These are phyloP conservation scores for Todiramphus chloris DNA, from an alignment of 2,113 vertebrate genomes.

Conservation along the genomic window DNA sequence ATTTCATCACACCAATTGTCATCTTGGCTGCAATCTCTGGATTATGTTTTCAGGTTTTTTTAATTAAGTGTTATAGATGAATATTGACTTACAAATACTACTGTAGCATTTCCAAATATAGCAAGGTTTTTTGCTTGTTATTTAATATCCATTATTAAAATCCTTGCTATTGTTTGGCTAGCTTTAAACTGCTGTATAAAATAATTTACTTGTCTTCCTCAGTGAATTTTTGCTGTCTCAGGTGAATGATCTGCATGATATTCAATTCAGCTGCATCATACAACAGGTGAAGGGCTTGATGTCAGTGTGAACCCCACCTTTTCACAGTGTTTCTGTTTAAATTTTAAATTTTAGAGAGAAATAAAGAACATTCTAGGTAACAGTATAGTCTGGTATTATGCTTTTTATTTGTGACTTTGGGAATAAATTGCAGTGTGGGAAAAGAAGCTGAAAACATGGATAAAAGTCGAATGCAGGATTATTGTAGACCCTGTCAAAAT, in stretches of 20 bases:
- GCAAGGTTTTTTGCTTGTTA: background rate
- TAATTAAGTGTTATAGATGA: background rate
- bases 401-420: constrained; percentile 50
- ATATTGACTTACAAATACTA: background rate
- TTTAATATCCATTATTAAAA: background rate
- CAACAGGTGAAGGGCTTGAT: background rate
- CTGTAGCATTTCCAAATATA: background rate
- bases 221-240: background rate
- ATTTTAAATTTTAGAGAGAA: constrained; percentile 26
- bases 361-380: background rate
- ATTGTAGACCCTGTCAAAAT: constrained; percentile 70
- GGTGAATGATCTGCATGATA: background rate
- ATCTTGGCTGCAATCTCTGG: background rate
- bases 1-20: background rate
- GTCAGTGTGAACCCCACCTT: background rate
- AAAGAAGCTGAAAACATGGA: constrained; percentile 59
- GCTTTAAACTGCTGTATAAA: background rate
- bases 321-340: background rate
- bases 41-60: background rate
- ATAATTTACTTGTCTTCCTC: background rate
- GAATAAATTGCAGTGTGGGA: constrained; percentile 38
- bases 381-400: background rate
- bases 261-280: background rate
- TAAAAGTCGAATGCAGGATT: constrained; percentile 58
- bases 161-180: background rate